Evolutionary conservation across 2,113 vertebrate species (phyloP).

Genomic region (Amblyopsis rosae): DNA sequence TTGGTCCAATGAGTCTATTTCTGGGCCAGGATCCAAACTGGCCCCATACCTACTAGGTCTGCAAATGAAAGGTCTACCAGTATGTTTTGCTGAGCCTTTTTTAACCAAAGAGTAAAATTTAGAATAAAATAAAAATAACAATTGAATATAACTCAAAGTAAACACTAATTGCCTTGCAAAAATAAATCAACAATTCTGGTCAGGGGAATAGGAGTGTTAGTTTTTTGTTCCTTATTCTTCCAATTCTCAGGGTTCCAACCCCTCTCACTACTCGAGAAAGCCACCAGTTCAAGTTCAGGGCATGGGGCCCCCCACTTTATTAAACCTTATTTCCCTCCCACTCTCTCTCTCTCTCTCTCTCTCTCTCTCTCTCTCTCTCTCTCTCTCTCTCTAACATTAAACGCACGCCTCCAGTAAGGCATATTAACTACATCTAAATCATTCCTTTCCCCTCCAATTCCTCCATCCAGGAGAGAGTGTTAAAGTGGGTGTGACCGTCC

Average conservation of each 20-base stretch:
- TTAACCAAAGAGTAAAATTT: background rate
- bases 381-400: background rate
- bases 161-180: background rate
- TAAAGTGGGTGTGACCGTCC: background rate
- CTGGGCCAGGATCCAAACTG: background rate
- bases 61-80: background rate
- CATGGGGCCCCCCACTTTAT: conserved; percentile 56
- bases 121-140: background rate
- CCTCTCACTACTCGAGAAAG: conserved; percentile 41
- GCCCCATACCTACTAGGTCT: background rate
- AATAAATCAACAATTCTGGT: conserved; percentile 15
- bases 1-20: background rate
- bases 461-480: conserved; percentile 16
- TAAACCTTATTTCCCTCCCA: conserved; percentile 20
- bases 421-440: too few species aligned
- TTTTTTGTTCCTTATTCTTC: conserved; percentile 18
- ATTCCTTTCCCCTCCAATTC: background rate
- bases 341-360: conserved; percentile 22
- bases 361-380: conserved; percentile 19
- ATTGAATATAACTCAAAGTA: background rate
- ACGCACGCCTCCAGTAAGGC: background rate
- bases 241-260: conserved; percentile 43
- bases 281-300: conserved; percentile 71
- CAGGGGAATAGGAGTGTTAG: conserved; percentile 11
- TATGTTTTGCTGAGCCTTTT: background rate